Evolutionary conservation across 2,888 invertebrate species (phyloP).

Genomic region (Eilema griseolum): DNA sequence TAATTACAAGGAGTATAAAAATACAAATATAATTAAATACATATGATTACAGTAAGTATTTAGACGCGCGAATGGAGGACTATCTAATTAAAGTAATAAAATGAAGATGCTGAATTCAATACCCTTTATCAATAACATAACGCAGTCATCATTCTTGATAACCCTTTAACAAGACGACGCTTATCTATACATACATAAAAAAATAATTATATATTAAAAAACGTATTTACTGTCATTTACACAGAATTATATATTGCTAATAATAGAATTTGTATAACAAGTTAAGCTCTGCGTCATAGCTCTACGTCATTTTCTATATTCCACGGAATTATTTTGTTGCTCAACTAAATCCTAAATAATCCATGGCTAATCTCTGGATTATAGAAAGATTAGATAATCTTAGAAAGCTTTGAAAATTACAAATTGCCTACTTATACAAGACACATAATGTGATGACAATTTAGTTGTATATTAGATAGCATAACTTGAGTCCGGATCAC

Average conservation of each 20-base stretch:
- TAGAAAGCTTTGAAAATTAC: neutral
- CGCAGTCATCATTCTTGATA: neutral
- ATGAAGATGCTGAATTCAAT: neutral
- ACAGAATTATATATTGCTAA: neutral
- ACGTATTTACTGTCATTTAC: neutral
- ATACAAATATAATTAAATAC: too few species aligned
- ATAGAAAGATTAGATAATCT: neutral
- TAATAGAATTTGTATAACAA: neutral
- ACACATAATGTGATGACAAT: neutral
- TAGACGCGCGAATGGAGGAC: neutral
- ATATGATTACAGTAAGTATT: neutral
- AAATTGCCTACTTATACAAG: neutral
- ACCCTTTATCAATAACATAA: neutral
- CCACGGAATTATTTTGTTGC: neutral
- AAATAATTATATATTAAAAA: neutral
- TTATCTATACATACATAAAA: neutral
- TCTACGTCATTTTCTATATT: neutral
- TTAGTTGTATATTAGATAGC: neutral
- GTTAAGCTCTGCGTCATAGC: neutral
- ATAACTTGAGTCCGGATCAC: too few species aligned
- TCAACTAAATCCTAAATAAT: conserved; percentile 6
- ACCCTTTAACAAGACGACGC: too few species aligned
- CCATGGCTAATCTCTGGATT: neutral
- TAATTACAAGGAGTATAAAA: too few species aligned
- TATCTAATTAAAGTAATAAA: neutral